Base-by-base conservation (phyloP, 1,140 invertebrate species). In the Scaptomyza montana region DNA sequence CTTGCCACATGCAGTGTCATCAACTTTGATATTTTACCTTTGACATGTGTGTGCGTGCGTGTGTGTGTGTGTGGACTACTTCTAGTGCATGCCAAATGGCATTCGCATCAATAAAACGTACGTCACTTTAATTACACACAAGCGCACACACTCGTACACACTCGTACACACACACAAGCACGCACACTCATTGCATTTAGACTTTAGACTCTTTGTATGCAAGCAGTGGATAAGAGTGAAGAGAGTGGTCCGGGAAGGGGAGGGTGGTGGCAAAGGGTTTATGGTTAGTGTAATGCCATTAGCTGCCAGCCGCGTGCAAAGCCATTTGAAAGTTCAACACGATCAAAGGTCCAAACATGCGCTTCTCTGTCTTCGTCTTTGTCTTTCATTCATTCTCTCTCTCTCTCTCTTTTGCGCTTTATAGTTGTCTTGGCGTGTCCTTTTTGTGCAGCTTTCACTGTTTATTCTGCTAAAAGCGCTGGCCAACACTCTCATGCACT, bases 311-410 rank as follows among this genome's bases (percentile, higher is more conserved):
- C 82, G 81, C 82, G 84, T 64, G 82, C 82, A 87, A 82, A 87
- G 84, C 84, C 82, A 87, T 87, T 87, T 87, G 82, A 87, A 87
- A 87, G 82, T 87, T 87, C 82, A 87, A 87, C 82, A 87, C 82
- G 82, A 87, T 87, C 82, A 87, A 87, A 87, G 82, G 84, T 87
- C 78, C 81, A 71, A 36, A 86, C 82, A 87, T 86, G 82, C 73
- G 67, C 64, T 57, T 33, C 54, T 77, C 65, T 53, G 64, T 77
- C 72, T 76, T 65, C 53, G 53, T 63, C 72, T 76, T 65, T 57
- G 53, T 63, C 47, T 59, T 59, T 53, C 45, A 9, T 65, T 51
- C 53, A 64, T 54, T 51, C 78, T 49, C 49, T 65, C 41, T 64
- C 59, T 57, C 60, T 65, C 45, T 64, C 59, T 57, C 60, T 3